Conservation (phyloP, 2,888 invertebrate species). For the Automeris io region DNA sequence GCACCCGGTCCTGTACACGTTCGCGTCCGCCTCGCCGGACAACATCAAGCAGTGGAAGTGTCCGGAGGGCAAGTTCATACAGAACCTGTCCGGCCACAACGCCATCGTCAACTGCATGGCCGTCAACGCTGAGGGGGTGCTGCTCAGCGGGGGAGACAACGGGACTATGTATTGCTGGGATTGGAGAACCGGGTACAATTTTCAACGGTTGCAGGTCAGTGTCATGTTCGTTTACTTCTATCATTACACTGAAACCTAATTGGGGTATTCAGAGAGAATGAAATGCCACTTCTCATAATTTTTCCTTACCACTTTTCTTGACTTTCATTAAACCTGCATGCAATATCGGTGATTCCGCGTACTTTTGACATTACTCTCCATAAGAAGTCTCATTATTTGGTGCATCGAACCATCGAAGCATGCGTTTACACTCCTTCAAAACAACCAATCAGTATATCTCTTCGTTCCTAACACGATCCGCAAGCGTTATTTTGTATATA, state of each 20-base stretch:
- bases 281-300: constrained; percentile 9
- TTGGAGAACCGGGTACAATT: constrained; percentile 99
- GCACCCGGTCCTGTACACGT: constrained; percentile 91
- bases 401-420: too few relatives aligned
- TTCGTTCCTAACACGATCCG: too few relatives aligned
- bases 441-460: too few relatives aligned
- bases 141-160: constrained; percentile 99
- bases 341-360: too few relatives aligned
- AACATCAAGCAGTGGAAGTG: constrained; percentile 99
- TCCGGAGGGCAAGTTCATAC: constrained; percentile 97
- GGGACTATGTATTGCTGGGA: constrained; percentile 99
- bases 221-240: background rate
- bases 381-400: too few relatives aligned
- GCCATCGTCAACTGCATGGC: constrained; percentile 98
- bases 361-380: too few relatives aligned
- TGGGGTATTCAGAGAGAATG: too few relatives aligned
- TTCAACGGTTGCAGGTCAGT: constrained; percentile 89
- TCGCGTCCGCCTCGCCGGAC: constrained; percentile 98
- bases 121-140: constrained; percentile 94
- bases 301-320: too few relatives aligned
- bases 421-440: too few relatives aligned
- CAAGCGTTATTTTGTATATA: too few relatives aligned
- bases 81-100: constrained; percentile 98
- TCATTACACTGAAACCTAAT: background rate
- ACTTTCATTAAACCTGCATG: too few relatives aligned